Evolutionary conservation across 2,797 vertebrate species (phyloP).

Genomic region (Gambusia yucatana): DNA sequence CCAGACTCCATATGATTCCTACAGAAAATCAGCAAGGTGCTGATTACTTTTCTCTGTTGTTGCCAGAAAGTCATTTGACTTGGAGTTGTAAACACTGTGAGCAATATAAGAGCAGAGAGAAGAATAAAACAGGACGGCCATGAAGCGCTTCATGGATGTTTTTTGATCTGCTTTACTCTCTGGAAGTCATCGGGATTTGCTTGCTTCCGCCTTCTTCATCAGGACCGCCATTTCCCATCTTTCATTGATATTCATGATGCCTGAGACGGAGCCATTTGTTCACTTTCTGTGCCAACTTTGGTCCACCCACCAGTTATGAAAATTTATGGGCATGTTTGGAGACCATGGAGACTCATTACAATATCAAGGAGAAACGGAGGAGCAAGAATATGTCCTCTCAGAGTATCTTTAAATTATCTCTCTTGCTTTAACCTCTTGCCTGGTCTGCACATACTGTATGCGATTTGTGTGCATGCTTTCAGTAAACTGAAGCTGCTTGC

Average conservation of each 20-base stretch:
- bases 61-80: conserved; percentile 31
- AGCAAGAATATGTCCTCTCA: conserved; percentile 36
- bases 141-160: conserved; percentile 10
- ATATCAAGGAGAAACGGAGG: conserved; percentile 50
- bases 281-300: conserved; percentile 48
- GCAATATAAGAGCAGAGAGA: conserved; percentile 18
- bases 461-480: conserved; percentile 5
- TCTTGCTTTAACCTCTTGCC: conserved; percentile 18
- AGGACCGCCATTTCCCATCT: conserved; percentile 38
- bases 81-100: conserved; percentile 35
- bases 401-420: conserved; percentile 46
- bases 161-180: conserved; percentile 30
- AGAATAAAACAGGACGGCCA: conserved; percentile 27
- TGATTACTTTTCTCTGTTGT: conserved; percentile 29
- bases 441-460: not conserved
- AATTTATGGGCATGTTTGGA: conserved; percentile 66
- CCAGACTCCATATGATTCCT: conserved; percentile 1
- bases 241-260: conserved; percentile 64
- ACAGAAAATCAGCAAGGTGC: conserved; percentile 28
- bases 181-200: conserved; percentile 32
- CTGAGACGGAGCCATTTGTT: conserved; percentile 63
- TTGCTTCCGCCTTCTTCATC: conserved; percentile 25
- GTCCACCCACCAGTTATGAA: conserved; percentile 67
- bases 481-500: conserved; percentile 19
- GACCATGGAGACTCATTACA: conserved; percentile 62